A percentile compares a stretch with the other conserved stretches of the same genome.
Conservation (phyloP, 1,140 invertebrate species). For the Scylla paramamosain region DNA sequence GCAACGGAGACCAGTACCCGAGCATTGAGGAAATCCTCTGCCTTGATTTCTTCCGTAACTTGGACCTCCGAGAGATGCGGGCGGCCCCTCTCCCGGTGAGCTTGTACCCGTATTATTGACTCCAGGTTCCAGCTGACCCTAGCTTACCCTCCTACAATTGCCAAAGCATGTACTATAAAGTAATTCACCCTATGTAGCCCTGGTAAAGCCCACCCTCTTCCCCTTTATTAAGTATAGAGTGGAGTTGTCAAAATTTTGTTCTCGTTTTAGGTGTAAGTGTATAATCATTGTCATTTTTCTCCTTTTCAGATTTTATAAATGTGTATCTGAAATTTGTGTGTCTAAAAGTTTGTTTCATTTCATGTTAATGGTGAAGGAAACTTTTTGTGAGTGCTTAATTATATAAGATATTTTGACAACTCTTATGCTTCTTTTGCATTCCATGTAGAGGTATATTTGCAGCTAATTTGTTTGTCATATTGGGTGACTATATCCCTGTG, state of each 20-base stretch:
- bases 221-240: background rate
- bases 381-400: too few relatives aligned
- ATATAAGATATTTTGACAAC: too few relatives aligned
- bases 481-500: too few relatives aligned
- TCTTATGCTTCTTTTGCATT: too few relatives aligned
- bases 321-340: too few relatives aligned
- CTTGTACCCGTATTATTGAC: background rate
- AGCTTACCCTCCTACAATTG: background rate
- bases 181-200: background rate
- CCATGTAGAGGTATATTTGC: too few relatives aligned
- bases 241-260: background rate
- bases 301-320: too few relatives aligned
- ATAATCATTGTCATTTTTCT: background rate
- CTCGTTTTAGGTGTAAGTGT: background rate
- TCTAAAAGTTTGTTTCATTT: too few relatives aligned
- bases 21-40: conserved; percentile 89
- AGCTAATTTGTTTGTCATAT: too few relatives aligned
- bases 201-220: background rate
- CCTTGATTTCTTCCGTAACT: conserved; percentile 91
- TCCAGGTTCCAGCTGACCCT: background rate
- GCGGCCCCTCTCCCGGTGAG: conserved; percentile 83
- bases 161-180: background rate
- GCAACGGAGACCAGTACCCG: conserved; percentile 85
- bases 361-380: too few relatives aligned
- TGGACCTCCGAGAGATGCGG: conserved; percentile 92